Base-by-base conservation (phyloP, 2,113 vertebrate genomes). In the Scortum barcoo region DNA sequence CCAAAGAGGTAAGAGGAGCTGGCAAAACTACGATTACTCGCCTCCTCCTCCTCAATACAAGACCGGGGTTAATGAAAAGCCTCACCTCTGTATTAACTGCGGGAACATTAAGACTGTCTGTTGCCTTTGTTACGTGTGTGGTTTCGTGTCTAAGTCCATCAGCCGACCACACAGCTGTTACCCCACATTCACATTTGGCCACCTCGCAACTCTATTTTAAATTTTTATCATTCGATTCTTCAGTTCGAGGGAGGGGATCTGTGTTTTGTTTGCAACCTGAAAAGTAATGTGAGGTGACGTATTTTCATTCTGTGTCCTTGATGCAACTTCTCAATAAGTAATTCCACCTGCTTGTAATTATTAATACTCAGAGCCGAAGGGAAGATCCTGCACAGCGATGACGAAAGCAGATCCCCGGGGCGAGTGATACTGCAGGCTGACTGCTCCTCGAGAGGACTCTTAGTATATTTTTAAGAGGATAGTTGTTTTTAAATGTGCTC, bases 281-380 rank as follows among this genome's bases (percentile, higher is more conserved):
- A 16, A 46, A 56, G 17, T 26, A 19, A 56, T 28, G 16, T 1
- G 5, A 83, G 50, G 61, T 51, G 61, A 58, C 56, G 8, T 72
- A 14, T 53, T 80, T 61, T 48, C 13, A 42, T 53, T 36, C 12
- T 68, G 16, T 81, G 69, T 50, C 65, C 20, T 61, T 71, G 38
- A 51, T 42, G 57, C 16, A 65, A 40, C 71, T 60, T 71, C 72
- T 86, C 54, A 72, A 83, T 88, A 85, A 86, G 66, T 85, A 75
- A 88, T 71, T 81, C 50, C 28, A 3, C 2, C 26, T 0, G 4
- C 40, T 58, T 30, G 30, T 17, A 81, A 72, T 72, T 81, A 90
- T 91, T 77, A 75, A 88, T 89, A 72, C 60, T 33, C 38, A 71
- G 80, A 87, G 83, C 65, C 33, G 40, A 68, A 75, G 42, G 83